A percentile compares a stretch with the other conserved stretches of the same genome.
Evolutionary conservation across 2,888 invertebrate genomes (phyloP).

Genomic region (Phytoseiulus persimilis): DNA sequence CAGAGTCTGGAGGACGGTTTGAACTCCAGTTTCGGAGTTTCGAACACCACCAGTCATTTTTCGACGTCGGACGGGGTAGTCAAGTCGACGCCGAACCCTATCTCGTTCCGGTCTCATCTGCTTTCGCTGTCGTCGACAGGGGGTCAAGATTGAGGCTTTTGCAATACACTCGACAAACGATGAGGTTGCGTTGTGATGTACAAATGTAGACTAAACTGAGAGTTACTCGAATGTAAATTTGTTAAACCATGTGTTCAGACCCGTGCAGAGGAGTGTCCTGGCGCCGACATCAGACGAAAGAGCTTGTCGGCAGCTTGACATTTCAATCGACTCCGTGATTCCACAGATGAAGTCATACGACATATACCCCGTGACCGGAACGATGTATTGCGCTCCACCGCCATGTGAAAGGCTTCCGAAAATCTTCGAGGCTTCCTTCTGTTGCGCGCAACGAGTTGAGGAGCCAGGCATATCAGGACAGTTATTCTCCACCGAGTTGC

Average conservation of each 20-base stretch:
- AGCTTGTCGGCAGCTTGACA: no score
- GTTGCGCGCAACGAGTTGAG: background rate
- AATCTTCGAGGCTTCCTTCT: background rate
- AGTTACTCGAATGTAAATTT: background rate
- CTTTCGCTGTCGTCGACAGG: conserved; percentile 10
- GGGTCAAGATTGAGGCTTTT: background rate
- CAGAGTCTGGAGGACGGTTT: conserved; percentile 24
- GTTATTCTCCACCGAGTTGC: background rate
- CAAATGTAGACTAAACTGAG: background rate
- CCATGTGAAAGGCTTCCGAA: no score
- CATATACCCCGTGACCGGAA: no score
- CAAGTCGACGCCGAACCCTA: conserved; percentile 28
- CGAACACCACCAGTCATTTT: conserved; percentile 28
- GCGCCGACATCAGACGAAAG: no score
- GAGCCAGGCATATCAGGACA: background rate
- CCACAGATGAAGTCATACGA: no score
- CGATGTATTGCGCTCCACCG: no score
- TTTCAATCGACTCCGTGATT: no score
- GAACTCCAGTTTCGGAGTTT: conserved; percentile 17
- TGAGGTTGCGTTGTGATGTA: background rate
- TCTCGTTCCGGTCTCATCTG: conserved; percentile 31
- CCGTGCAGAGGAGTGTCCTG: no score
- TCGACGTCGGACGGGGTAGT: conserved; percentile 26
- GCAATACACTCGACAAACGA: background rate
- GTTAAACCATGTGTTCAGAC: background rate